Evolutionary conservation across 1,140 invertebrate genomes (phyloP), one percentile per base, ranked within the genome.

Genomic region (Lucilia sericata): DNA sequence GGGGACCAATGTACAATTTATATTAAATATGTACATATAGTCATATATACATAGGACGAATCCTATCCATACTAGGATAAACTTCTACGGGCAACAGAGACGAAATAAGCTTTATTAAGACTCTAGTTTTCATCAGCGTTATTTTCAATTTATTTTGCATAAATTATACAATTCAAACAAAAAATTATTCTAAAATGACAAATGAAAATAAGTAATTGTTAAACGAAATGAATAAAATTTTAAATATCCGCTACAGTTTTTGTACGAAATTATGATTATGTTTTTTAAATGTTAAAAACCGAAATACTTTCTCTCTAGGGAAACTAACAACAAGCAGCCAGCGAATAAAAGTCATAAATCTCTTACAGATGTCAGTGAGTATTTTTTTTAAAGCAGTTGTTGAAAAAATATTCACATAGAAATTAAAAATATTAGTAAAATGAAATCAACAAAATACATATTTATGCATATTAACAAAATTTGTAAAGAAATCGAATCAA

Each of bases 271-370:
- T 17, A 55, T n/a, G 17, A 55, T 55, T 17, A 17, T 42, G 42
- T 70, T 10, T 70, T 70, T 70, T 70, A 70, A 70, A 70, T 70
- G 65, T 70, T 70, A 70, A 70, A n/a, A 70, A 70, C 65, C 65
- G n/a, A 70, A 70, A 70, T 70, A 70, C 65, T 25, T 70, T 21
- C 65, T 70, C 65, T 70, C 65, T 70, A n/a, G 65, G 65, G 65
- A 70, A 60, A 60, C 9, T 1, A 70, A 70, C 65, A 70, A 2
- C 10, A 70, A 70, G 65, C 5, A 70, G 65, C 5, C 21, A 12
- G 65, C 65, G 10, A 70, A 70, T 70, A 70, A 70, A 70, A 70
- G 65, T 70, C 65, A 70, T 70, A 70, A 70, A 70, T 70, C 65
- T 70, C 65, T 70, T 70, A 70, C 65, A 70, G 65, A 70, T 70